Evolutionary conservation across 1,140 invertebrate species (phyloP), one percentile per base, ranked within the genome.

Genomic region (Lineus longissimus): DNA sequence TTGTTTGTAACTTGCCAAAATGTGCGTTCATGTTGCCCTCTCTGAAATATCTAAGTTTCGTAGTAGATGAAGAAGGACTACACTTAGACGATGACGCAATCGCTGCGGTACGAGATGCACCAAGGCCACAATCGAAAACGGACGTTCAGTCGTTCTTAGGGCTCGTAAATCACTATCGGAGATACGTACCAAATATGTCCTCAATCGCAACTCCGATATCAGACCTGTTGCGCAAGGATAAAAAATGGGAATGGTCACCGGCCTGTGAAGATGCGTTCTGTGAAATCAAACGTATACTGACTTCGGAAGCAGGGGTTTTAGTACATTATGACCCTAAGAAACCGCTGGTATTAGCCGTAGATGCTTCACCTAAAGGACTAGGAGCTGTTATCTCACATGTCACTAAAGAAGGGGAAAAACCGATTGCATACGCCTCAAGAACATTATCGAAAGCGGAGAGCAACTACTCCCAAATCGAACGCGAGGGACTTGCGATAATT

Each of bases 401-500:
- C 13, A 63, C 65, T 59, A 57, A 59, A 0, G 45, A 68, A 43
- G 65, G 55, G 1, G 45, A 68, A 30, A 62, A 75, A 45, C 76
- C 80, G 1, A 68, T 83, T 15, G 67, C 65, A 19, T 83, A 74
- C 73, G 74, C 76, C 1, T 78, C 70, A 23, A 57, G 75, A 65
- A 64, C 66, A n/a, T 67, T 84, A 29, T 76, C 70, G 6, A 56
- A 66, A 19, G 65, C 75, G 29, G 73, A 84, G 64, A 41, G 63
- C 54, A 74, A 75, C 27, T 84, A 78, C 64, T 63, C 77, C 7
- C 76, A 79, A 67, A 83, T 83, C 22, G 81, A 85, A 66, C 83
- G 81, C 61, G 81, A 84, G 68, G 65, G 74, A 13, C 65, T 80
- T 47, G 76, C 75, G 47, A 73, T 83, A 6, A 61, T 85, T 67